Percentiles rank a stretch among this genome's conserved stretches.
Evolutionary conservation across 2,888 invertebrate genomes (phyloP).

Genomic region (Mystacides longicornis): DNA sequence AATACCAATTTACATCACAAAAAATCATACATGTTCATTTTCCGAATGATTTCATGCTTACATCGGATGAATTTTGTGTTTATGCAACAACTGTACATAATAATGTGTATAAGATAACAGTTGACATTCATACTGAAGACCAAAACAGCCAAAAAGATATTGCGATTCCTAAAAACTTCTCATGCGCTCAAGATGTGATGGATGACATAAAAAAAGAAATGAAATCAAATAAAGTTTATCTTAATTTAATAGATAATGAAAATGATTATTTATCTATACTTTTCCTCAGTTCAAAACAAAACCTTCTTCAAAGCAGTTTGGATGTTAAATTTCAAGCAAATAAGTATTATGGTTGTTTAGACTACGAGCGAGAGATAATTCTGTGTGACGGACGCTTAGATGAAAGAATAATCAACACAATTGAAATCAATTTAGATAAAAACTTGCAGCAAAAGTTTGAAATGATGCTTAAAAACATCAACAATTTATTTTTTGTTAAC

Average conservation of each 20-base stretch:
- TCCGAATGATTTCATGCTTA: conserved; percentile 13
- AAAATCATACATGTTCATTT: conserved; percentile 2
- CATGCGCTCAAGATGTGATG: conserved; percentile 5
- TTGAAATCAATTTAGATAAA: conserved; percentile 9
- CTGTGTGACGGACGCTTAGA: too few species aligned
- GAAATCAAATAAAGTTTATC: conserved; percentile 9
- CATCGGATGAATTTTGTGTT: not conserved
- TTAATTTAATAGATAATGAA: conserved; percentile 9
- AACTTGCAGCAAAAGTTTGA: conserved; percentile 11
- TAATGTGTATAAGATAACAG: conserved; percentile 8
- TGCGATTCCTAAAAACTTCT: conserved; percentile 11
- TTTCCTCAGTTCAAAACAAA: conserved; percentile 9
- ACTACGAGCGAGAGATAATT: not conserved
- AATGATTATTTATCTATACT: conserved; percentile 10
- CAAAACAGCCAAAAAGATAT: not conserved
- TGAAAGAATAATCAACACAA: conserved; percentile 4
- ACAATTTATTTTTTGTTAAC: conserved; percentile 7
- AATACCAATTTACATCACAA: conserved; percentile 9
- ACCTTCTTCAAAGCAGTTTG: not conserved
- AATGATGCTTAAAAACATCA: conserved; percentile 4
- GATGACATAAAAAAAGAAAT: conserved; percentile 15
- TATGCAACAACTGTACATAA: conserved; percentile 14
- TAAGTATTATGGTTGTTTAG: not conserved
- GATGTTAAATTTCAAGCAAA: not conserved
- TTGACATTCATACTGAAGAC: not conserved